A percentile compares a stretch with the other conserved stretches of the same genome.
phyloP scores from a whole-genome alignment of 1,140 invertebrate genomes.

The Eciton burchellii region DNA sequence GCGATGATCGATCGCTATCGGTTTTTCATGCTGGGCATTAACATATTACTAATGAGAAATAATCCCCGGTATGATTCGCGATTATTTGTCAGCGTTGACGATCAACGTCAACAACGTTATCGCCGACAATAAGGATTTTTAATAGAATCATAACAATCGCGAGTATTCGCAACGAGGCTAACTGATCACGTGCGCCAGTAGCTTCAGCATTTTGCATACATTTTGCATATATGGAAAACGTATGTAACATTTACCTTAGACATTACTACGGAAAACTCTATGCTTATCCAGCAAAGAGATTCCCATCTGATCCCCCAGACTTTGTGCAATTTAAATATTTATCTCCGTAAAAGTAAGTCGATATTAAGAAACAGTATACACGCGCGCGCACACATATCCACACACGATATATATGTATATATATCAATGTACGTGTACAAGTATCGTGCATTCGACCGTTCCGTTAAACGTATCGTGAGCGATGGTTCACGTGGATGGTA shows the following conservation, averaged over 20 bases:
- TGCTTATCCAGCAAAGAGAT: too few relatives aligned
- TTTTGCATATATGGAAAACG: too few relatives aligned
- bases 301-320: too few relatives aligned
- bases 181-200: neutral
- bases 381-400: too few relatives aligned
- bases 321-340: too few relatives aligned
- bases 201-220: conserved; percentile 32
- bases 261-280: too few relatives aligned
- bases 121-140: conserved; percentile 18
- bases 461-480: conserved; percentile 56
- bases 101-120: neutral
- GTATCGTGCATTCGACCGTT: conserved; percentile 21
- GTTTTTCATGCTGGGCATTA: neutral
- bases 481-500: conserved; percentile 48
- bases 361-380: too few relatives aligned
- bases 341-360: too few relatives aligned
- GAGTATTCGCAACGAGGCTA: neutral
- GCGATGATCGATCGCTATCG: neutral
- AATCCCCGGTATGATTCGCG: neutral
- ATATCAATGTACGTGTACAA: neutral
- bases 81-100: too few relatives aligned
- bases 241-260: too few relatives aligned
- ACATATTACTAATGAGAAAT: neutral
- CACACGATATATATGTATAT: too few relatives aligned
- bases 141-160: conserved; percentile 6